phyloP scores from a whole-genome alignment of 2,797 vertebrate species.

The Eospalax fontanierii region DNA sequence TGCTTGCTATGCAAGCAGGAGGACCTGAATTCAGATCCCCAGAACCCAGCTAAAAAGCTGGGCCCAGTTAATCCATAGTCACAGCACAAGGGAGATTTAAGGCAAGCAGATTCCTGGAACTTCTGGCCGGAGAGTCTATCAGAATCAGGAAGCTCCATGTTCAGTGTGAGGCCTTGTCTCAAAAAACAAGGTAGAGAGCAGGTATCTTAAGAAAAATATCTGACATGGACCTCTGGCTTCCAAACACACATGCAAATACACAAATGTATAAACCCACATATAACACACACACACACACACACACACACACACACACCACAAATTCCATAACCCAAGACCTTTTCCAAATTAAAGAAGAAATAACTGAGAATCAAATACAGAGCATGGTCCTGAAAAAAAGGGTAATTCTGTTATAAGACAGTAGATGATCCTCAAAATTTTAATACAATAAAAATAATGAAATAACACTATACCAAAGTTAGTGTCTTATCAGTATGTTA shows the following conservation, averaged over 20 bases:
- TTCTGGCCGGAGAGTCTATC: neutral
- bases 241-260: neutral
- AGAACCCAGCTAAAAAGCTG: neutral
- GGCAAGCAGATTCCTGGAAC: neutral
- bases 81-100: neutral
- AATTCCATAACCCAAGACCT: neutral
- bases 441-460: constrained; percentile 26
- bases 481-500: neutral
- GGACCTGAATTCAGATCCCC: neutral
- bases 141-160: neutral
- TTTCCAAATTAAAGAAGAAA: constrained; percentile 46
- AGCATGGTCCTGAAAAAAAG: neutral
- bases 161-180: neutral
- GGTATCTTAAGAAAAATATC: neutral
- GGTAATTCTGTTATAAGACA: neutral
- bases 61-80: neutral
- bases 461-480: neutral
- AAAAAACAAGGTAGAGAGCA: neutral
- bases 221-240: neutral
- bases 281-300: neutral
- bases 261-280: neutral
- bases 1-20: neutral
- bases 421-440: neutral
- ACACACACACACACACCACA: neutral
- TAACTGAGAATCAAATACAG: neutral